phyloP scores from a whole-genome alignment of 2,113 vertebrate genomes.

The Pterocles burchelli region DNA sequence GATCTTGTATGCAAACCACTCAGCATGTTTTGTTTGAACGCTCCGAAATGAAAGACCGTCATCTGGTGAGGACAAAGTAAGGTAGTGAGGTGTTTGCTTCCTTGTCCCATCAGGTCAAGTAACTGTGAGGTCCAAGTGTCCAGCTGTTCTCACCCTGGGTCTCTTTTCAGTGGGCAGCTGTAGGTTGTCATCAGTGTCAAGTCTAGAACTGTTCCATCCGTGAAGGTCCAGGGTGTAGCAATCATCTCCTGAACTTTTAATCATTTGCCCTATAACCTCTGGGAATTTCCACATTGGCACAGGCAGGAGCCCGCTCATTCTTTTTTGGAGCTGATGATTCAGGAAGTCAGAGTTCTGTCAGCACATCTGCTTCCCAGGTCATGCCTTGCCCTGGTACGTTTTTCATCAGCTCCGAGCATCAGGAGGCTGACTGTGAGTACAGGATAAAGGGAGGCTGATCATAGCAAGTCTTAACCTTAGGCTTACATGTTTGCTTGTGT shows the following conservation, averaged over 20 bases:
- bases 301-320: neutral
- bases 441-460: neutral
- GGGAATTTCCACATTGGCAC: neutral
- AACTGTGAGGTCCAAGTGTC: neutral
- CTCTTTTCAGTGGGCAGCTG: neutral
- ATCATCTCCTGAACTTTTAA: neutral
- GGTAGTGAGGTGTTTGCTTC: neutral
- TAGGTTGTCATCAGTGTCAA: neutral
- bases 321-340: neutral
- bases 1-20: constrained; percentile 83
- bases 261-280: neutral
- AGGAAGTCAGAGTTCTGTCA: neutral
- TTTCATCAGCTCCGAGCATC: neutral
- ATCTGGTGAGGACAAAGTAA: constrained; percentile 89
- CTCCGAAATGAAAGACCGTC: constrained; percentile 90
- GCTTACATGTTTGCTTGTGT: neutral
- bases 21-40: constrained; percentile 94
- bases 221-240: neutral
- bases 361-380: neutral
- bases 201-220: neutral
- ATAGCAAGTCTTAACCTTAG: neutral
- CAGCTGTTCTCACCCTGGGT: neutral
- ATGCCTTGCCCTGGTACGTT: neutral
- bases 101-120: neutral
- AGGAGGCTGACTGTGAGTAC: neutral